Percentiles rank a stretch among this genome's conserved stretches.
phyloP scores from a whole-genome alignment of 2,797 vertebrate species.

The Spondyliosoma cantharus region DNA sequence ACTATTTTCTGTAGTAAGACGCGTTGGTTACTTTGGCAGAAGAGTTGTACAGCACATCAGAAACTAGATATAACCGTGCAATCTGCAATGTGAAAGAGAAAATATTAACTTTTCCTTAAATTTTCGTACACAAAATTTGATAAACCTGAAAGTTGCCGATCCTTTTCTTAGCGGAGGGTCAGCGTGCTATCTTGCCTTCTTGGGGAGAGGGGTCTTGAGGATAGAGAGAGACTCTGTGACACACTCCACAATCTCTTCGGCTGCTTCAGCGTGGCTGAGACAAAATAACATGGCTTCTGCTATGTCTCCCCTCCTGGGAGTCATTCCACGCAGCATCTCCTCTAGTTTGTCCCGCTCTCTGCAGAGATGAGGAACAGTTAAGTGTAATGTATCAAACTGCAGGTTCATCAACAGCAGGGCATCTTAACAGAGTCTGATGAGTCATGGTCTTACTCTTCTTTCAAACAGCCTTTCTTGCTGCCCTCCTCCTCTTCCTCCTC shows the following conservation, averaged over 20 bases:
- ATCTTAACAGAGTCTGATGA: background rate
- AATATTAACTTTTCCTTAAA: background rate
- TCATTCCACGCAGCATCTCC: constrained; percentile 93
- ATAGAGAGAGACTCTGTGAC: constrained; percentile 96
- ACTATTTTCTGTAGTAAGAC: constrained; percentile 99
- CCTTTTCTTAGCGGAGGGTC: background rate
- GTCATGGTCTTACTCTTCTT: constrained; percentile 90
- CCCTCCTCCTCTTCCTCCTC: constrained; percentile 93
- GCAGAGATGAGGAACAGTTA: constrained; percentile 45
- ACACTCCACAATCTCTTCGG: constrained; percentile 98
- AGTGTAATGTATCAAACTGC: rapidly evolving
- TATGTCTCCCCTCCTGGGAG: constrained; percentile 94
- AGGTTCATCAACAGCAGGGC: background rate
- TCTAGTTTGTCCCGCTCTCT: constrained; percentile 98
- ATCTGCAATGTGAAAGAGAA: constrained; percentile 85
- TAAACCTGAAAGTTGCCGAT: background rate
- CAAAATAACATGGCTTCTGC: constrained; percentile 99
- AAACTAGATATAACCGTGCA: constrained; percentile 97
- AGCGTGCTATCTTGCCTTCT: constrained; percentile 86
- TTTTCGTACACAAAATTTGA: background rate
- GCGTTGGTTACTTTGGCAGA: constrained; percentile 99
- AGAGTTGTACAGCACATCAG: constrained; percentile 98
- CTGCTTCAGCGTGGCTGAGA: constrained; percentile 94
- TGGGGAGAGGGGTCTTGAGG: constrained; percentile 97
- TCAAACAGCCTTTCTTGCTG: constrained; percentile 94